These are phyloP conservation scores for Agriopis aurantiaria DNA, from an alignment of 2,888 invertebrate genomes.

Conservation along the genomic window DNA sequence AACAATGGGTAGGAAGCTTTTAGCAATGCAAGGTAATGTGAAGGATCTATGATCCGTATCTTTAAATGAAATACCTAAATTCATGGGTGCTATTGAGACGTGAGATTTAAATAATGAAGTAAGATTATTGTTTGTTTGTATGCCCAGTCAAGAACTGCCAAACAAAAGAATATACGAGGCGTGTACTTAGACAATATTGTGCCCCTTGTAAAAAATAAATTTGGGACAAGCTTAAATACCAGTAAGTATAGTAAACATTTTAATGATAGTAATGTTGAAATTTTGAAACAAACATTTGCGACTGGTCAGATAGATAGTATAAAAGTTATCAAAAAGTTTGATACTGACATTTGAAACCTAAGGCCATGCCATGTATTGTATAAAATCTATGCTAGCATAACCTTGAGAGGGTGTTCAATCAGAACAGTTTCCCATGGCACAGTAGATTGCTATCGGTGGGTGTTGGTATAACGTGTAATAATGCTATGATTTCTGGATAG, in stretches of 20 bases:
- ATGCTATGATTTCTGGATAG: slow-evolving; percentile 7
- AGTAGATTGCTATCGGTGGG: slow-evolving; percentile 3
- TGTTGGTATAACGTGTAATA: slow-evolving; percentile 20
- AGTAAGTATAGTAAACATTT: too few relatives aligned
- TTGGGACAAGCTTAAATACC: too few relatives aligned
- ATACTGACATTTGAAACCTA: background rate
- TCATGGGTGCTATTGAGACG: slow-evolving; percentile 9
- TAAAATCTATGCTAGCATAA: background rate
- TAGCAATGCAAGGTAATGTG: slow-evolving; percentile 22
- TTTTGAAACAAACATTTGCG: background rate
- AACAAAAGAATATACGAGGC: too few relatives aligned
- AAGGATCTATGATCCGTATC: slow-evolving; percentile 9
- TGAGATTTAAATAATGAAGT: slow-evolving; percentile 8
- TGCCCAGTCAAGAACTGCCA: background rate
- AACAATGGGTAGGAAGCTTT: slow-evolving; percentile 38
- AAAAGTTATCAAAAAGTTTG: background rate
- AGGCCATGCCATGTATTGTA: background rate
- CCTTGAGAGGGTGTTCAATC: slow-evolving; percentile 14
- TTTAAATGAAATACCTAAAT: background rate
- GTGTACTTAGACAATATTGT: too few relatives aligned
- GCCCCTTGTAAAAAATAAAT: too few relatives aligned
- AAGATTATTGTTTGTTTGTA: background rate
- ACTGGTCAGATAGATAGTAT: too few relatives aligned
- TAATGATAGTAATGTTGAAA: too few relatives aligned
- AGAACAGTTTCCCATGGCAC: slow-evolving; percentile 20